Base-by-base conservation (phyloP, 2,797 vertebrate species). In the Phrynocephalus guinanensis region DNA sequence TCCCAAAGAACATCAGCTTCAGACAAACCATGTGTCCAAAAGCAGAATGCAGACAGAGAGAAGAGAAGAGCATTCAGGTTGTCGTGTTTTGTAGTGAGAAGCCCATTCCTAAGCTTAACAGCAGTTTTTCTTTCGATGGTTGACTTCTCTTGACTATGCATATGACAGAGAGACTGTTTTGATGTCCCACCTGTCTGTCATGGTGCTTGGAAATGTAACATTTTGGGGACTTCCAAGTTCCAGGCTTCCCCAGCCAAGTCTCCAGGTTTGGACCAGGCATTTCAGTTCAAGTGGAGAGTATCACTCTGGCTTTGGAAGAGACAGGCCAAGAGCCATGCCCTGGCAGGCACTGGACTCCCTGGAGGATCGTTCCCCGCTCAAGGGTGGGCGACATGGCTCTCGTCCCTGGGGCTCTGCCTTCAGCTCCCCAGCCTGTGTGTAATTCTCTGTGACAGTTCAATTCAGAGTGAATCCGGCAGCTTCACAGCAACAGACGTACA, bases 361-460 rank as follows among this genome's bases (percentile, higher is more conserved):
- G 80, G 85, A 63, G 75, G 87, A 83, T 66, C 56, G 77, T 87
- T 93, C 87, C 83, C 13, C 67, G 88, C 86, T 0, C 0, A 84
- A 79, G 38, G 86, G 18, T 30, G 68, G n/a, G 71, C 4, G 63
- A 87, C 26, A 86, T 83, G 82, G 81, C 79, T 60, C 79, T 83
- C 79, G 15, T 1, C 86, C 87, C 72, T 84, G 72, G 0, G 0
- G 33, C 70, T 79, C 22, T 0, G 83, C 72, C 90, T 93, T 89
- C 91, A 92, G 83, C 86, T 88, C 91, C 84, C 77, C 6, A 0
- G 86, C 85, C 93, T 93, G 92, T 90, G 90, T 94, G 90, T 94
- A 95, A 95, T 95, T 93, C 91, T 88, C 89, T 92, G 82, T 95
- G 95, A 95, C 94, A 95, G 92, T 33, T 95, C 94, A 94, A 93